Conservation (phyloP, 2,888 invertebrate genomes). For the Eupithecia vulgata region DNA sequence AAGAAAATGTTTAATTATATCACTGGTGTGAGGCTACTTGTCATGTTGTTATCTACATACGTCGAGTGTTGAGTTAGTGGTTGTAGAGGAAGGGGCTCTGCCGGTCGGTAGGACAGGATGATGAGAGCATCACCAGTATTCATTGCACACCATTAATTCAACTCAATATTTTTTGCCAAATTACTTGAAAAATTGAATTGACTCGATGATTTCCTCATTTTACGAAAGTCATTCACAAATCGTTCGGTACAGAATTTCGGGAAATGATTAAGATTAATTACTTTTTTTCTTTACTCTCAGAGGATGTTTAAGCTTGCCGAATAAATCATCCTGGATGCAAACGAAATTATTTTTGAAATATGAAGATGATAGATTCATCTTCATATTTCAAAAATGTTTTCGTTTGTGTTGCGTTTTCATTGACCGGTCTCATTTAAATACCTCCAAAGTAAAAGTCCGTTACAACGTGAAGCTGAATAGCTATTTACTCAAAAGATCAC, state of each 20-base stretch:
- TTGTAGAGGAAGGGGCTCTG: background rate
- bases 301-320: background rate
- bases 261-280: constrained; percentile 6
- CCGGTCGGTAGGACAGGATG: too few relatives aligned
- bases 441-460: background rate
- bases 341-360: background rate
- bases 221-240: constrained; percentile 1
- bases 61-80: background rate
- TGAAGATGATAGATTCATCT: background rate
- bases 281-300: constrained; percentile 1
- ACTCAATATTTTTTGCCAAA: constrained; percentile 56
- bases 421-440: background rate
- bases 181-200: constrained; percentile 57
- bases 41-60: background rate
- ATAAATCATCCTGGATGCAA: background rate
- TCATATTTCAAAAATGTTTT: too few relatives aligned
- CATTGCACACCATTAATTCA: constrained; percentile 67
- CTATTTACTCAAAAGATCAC: constrained; percentile 23
- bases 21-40: background rate
- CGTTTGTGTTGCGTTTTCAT: too few relatives aligned
- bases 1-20: background rate
- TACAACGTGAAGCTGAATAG: background rate
- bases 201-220: constrained; percentile 38
- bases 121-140: background rate
- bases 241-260: background rate